Conservation (phyloP, 2,888 invertebrate genomes). For the Caenorhabditis parvicauda region DNA sequence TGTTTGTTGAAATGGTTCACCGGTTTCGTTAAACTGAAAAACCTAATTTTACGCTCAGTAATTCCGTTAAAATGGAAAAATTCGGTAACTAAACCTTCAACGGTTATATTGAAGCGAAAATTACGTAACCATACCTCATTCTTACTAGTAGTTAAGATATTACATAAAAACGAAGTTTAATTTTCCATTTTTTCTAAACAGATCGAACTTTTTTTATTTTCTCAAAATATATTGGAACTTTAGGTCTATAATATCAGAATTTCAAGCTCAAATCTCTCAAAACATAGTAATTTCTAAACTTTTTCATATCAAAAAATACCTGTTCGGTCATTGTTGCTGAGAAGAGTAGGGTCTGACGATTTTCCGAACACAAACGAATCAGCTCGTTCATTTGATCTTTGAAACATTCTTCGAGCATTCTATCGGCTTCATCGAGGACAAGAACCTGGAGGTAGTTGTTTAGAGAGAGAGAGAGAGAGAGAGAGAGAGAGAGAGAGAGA, state of each 20-base stretch:
- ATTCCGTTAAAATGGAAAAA: too few species aligned
- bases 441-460: slow-evolving; percentile 66
- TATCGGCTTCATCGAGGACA: slow-evolving; percentile 78
- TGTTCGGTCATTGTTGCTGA: slow-evolving; percentile 99
- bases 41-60: too few species aligned
- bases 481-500: too few species aligned
- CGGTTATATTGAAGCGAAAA: too few species aligned
- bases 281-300: background rate
- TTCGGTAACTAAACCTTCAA: too few species aligned
- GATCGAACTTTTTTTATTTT: background rate
- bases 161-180: background rate
- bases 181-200: background rate
- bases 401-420: slow-evolving; percentile 96
- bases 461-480: background rate
- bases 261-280: background rate
- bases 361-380: slow-evolving; percentile 83
- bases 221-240: background rate
- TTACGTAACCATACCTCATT: too few species aligned
- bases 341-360: slow-evolving; percentile 91
- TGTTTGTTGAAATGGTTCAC: too few species aligned
- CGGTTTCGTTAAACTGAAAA: too few species aligned
- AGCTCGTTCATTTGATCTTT: slow-evolving; percentile 99
- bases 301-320: slow-evolving; percentile 68
- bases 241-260: background rate
- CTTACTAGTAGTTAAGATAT: too few species aligned